These are phyloP conservation scores for Mesocentrotus franciscanus DNA, from an alignment of 53 echinoderm and acorn worm species.

Conservation along the genomic window DNA sequence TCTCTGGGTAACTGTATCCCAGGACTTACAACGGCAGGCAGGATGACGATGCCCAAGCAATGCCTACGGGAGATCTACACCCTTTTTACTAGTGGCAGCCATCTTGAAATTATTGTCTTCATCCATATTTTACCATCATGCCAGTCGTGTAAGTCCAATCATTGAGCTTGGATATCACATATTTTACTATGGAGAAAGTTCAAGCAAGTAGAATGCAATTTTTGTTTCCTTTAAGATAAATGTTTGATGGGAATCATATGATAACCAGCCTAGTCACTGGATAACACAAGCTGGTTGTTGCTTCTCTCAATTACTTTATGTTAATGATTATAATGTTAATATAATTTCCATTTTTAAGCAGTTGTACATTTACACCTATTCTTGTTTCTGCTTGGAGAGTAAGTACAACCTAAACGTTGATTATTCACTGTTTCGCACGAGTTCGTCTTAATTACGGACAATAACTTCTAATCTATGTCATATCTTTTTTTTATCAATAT, in stretches of 20 bases:
- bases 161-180: neutral
- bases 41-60: neutral
- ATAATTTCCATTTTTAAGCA: neutral
- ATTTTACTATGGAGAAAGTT: neutral
- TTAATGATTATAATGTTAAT: neutral
- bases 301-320: neutral
- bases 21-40: constrained; percentile 56
- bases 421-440: neutral
- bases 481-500: neutral
- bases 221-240: neutral
- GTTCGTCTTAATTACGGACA: too few species aligned
- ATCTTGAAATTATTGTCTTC: constrained; percentile 56
- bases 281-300: neutral
- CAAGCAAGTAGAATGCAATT: neutral
- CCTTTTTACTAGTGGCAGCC: constrained; percentile 58
- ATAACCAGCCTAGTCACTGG: neutral
- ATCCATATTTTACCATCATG: constrained; percentile 44
- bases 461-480: too few species aligned
- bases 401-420: neutral
- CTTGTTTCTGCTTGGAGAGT: neutral
- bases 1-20: constrained; percentile 86
- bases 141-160: constrained; percentile 13
- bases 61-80: constrained; percentile 55
- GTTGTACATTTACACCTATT: neutral
- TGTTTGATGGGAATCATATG: neutral